Percentiles rank a stretch among this genome's conserved stretches.
These are phyloP conservation scores for Lasaia peninsularis DNA, from an alignment of 1,140 invertebrate genomes.

Conservation along the genomic window DNA sequence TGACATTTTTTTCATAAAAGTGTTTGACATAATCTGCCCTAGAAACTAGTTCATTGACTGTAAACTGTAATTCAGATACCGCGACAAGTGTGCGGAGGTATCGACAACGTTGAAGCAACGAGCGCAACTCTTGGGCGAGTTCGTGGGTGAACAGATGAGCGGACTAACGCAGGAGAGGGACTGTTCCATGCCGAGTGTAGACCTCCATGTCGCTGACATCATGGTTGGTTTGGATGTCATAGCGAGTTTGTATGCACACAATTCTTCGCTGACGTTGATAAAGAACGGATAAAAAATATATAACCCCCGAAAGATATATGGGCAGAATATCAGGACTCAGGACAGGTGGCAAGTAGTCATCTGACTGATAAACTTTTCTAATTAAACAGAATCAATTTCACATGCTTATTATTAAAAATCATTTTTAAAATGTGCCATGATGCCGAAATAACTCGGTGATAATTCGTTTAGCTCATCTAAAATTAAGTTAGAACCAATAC, in stretches of 20 bases:
- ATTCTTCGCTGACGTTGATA: too few relatives aligned
- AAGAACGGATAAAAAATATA: too few relatives aligned
- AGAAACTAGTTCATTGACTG: background rate
- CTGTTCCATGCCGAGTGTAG: constrained; percentile 70
- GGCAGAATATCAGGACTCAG: too few relatives aligned
- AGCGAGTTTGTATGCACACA: background rate
- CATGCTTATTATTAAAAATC: too few relatives aligned
- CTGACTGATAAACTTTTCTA: too few relatives aligned
- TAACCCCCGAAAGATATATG: too few relatives aligned
- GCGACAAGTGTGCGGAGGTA: constrained; percentile 59
- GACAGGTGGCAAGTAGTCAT: too few relatives aligned
- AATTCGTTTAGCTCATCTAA: too few relatives aligned
- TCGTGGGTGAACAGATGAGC: constrained; percentile 76
- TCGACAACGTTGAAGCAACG: constrained; percentile 48
- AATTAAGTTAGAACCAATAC: too few relatives aligned
- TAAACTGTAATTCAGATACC: constrained; percentile 37
- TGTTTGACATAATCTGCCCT: background rate
- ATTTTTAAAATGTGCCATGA: too few relatives aligned
- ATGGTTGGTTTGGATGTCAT: constrained; percentile 39
- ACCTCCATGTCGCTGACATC: constrained; percentile 71
- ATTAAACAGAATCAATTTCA: too few relatives aligned
- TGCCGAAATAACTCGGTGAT: too few relatives aligned
- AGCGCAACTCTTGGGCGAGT: constrained; percentile 66
- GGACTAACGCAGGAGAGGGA: constrained; percentile 54
- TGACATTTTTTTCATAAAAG: background rate